phyloP scores from a whole-genome alignment of 1,140 invertebrate genomes.

The Melitaea cinxia region DNA sequence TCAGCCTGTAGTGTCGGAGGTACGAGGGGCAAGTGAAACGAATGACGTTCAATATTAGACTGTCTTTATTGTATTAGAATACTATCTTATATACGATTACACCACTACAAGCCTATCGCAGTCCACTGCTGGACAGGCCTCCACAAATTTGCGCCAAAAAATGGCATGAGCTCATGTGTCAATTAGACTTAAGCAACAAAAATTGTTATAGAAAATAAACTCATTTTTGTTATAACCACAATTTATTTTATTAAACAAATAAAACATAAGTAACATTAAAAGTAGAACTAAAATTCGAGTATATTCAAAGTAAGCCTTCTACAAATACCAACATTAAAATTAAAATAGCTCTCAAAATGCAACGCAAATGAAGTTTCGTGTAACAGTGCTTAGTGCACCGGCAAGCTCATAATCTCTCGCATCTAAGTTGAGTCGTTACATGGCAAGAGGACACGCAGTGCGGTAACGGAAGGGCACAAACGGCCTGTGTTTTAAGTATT shows the following conservation, averaged over 20 bases:
- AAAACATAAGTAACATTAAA: slow-evolving; percentile 5
- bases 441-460: slow-evolving; percentile 52
- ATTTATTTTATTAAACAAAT: not conserved
- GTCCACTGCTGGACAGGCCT: no score
- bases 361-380: slow-evolving; percentile 30
- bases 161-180: no score
- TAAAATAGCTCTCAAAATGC: slow-evolving; percentile 26
- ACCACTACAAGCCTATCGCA: no score
- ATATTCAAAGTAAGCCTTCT: not conserved
- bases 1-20: no score
- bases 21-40: no score
- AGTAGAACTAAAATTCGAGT: slow-evolving; percentile 1
- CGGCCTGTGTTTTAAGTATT: slow-evolving; percentile 48
- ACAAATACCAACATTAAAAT: slow-evolving; percentile 17
- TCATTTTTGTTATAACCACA: not conserved
- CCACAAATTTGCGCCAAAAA: no score
- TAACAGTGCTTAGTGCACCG: slow-evolving; percentile 32
- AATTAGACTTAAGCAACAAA: no score
- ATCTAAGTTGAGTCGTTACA: slow-evolving; percentile 56
- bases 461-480: slow-evolving; percentile 45
- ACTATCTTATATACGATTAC: no score
- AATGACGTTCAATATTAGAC: no score
- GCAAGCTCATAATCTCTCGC: slow-evolving; percentile 43
- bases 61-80: no score
- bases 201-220: not conserved